Conservation (phyloP, 2,888 invertebrate genomes). For the Napeogenes inachia region DNA sequence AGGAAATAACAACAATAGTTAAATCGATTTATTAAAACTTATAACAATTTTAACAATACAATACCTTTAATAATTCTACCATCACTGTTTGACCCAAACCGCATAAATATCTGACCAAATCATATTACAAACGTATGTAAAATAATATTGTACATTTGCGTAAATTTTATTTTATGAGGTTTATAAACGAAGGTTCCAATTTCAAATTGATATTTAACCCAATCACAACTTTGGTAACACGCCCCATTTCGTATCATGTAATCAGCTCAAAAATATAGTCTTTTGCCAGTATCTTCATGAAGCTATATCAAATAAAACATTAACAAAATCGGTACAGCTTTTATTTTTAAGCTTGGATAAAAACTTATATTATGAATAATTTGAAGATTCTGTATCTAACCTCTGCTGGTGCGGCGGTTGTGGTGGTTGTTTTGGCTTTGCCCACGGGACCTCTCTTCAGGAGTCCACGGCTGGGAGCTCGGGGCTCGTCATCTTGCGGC, state of each 20-base stretch:
- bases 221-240: too few species aligned
- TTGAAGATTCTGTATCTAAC: slow-evolving; percentile 25
- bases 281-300: too few species aligned
- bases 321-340: too few species aligned
- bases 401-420: slow-evolving; percentile 55
- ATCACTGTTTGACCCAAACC: neutral
- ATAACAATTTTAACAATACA: neutral
- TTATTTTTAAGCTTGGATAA: too few species aligned
- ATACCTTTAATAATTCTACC: slow-evolving; percentile 1
- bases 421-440: slow-evolving; percentile 66
- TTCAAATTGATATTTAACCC: too few species aligned
- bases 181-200: neutral
- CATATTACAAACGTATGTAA: slow-evolving; percentile 2
- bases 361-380: too few species aligned
- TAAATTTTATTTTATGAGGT: neutral
- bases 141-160: neutral
- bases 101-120: slow-evolving; percentile 1
- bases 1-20: neutral
- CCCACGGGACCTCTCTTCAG: slow-evolving; percentile 57
- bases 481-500: slow-evolving; percentile 58
- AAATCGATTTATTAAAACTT: too few species aligned
- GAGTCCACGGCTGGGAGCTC: slow-evolving; percentile 48
- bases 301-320: too few species aligned
- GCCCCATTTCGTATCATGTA: too few species aligned
- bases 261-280: too few species aligned